Evolutionary conservation across 2,888 invertebrate species (phyloP).

Genomic region (Orthonychiurus folsomi): DNA sequence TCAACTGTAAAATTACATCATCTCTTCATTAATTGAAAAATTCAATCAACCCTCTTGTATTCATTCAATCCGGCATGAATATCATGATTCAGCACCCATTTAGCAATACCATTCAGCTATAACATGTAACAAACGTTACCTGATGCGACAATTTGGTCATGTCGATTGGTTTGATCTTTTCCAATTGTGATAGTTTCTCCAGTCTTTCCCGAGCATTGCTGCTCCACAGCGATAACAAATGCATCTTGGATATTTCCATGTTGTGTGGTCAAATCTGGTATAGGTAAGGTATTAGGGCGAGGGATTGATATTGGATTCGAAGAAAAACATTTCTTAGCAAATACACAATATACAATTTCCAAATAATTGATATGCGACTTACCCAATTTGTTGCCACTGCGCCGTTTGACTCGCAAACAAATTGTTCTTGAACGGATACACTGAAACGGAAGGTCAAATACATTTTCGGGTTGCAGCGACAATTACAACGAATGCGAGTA

Average conservation of each 20-base stretch:
- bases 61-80: not conserved
- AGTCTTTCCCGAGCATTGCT: conserved; percentile 82
- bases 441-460: conserved; percentile 52
- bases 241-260: conserved; percentile 83
- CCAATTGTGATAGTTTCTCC: conserved; percentile 83
- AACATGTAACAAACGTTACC: conserved; percentile 48
- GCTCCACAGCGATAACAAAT: conserved; percentile 95
- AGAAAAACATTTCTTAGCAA: no score
- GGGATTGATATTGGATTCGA: no score
- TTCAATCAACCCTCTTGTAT: not conserved
- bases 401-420: conserved; percentile 81
- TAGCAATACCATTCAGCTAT: conserved; percentile 1
- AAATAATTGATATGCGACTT: conserved; percentile 48
- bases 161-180: conserved; percentile 85
- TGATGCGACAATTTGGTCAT: conserved; percentile 82
- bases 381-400: conserved; percentile 79
- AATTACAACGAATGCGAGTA: not conserved
- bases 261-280: conserved; percentile 66
- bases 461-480: not conserved
- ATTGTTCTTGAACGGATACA: conserved; percentile 92
- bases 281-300: no score
- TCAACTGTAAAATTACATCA: conserved; percentile 55
- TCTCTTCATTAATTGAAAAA: not conserved
- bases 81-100: not conserved
- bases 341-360: not conserved